phyloP scores from a whole-genome alignment of 2,113 vertebrate genomes.

The Eurystomus gularis region DNA sequence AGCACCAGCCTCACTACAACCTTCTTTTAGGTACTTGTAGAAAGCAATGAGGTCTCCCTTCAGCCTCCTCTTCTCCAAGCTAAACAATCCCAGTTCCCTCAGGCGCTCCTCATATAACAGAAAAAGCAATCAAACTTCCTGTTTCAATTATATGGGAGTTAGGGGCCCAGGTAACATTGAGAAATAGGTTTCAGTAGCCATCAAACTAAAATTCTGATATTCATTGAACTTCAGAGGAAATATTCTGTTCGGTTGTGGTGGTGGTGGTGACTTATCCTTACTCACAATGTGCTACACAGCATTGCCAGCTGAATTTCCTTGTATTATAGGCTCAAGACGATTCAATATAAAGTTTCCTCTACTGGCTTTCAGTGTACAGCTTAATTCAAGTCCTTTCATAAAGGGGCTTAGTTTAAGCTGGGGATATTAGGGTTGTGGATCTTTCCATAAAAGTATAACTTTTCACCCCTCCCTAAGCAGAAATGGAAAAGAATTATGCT shows the following conservation, averaged over 20 bases:
- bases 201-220: background rate
- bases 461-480: background rate
- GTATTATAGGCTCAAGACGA: background rate
- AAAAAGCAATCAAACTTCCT: background rate
- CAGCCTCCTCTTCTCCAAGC: too few relatives aligned
- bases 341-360: background rate
- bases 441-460: background rate
- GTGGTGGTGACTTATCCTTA: background rate
- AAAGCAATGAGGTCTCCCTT: too few relatives aligned
- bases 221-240: background rate
- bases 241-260: background rate
- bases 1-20: too few relatives aligned
- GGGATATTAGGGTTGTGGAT: background rate
- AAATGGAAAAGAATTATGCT: background rate
- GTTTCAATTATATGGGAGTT: background rate
- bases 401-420: background rate
- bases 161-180: background rate
- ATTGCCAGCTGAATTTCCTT: background rate
- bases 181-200: background rate
- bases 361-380: background rate
- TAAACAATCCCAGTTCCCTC: too few relatives aligned
- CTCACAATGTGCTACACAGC: background rate
- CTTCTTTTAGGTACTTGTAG: too few relatives aligned
- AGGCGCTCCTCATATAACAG: too few relatives aligned
- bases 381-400: slow-evolving; percentile 7